Percentiles rank a stretch among this genome's conserved stretches.
Evolutionary conservation across 1,140 invertebrate genomes (phyloP).

Genomic region (Centruroides sculpturatus): DNA sequence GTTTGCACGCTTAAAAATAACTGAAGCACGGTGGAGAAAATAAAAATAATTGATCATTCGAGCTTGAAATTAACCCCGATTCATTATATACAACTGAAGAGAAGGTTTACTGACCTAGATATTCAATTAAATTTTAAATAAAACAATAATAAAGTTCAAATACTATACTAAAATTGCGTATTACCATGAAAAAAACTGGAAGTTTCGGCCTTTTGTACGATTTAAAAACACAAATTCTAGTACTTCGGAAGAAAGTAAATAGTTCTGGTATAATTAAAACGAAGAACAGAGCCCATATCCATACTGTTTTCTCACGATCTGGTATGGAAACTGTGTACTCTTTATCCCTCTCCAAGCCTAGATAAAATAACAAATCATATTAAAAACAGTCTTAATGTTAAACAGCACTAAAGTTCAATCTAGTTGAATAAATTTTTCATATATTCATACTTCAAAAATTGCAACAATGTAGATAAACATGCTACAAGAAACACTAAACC

Average conservation of each 20-base stretch:
- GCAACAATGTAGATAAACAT: too few relatives aligned
- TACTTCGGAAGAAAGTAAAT: constrained; percentile 65
- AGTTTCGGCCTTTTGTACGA: constrained; percentile 18
- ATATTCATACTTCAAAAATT: too few relatives aligned
- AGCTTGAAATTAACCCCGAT: not conserved
- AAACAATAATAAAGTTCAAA: not conserved
- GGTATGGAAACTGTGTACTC: constrained; percentile 14
- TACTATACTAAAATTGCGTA: not conserved
- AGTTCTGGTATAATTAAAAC: constrained; percentile 75
- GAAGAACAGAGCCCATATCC: constrained; percentile 81
- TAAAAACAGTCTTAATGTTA: not conserved
- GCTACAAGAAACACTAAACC: too few relatives aligned
- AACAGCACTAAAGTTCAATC: too few relatives aligned
- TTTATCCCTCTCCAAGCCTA: constrained; percentile 18
- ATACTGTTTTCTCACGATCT: constrained; percentile 68
- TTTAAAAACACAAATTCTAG: constrained; percentile 82
- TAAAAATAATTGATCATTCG: too few relatives aligned
- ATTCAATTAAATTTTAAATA: not conserved
- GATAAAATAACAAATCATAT: constrained; percentile 34
- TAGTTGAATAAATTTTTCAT: too few relatives aligned
- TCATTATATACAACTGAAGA: not conserved
- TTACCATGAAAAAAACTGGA: constrained; percentile 17
- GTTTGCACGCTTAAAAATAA: too few relatives aligned
- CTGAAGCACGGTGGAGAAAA: not conserved
- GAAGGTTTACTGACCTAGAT: not conserved